A percentile compares a stretch with the other conserved stretches of the same genome.
Evolutionary conservation across 1,140 invertebrate genomes (phyloP).

Genomic region (Orussus abietinus): DNA sequence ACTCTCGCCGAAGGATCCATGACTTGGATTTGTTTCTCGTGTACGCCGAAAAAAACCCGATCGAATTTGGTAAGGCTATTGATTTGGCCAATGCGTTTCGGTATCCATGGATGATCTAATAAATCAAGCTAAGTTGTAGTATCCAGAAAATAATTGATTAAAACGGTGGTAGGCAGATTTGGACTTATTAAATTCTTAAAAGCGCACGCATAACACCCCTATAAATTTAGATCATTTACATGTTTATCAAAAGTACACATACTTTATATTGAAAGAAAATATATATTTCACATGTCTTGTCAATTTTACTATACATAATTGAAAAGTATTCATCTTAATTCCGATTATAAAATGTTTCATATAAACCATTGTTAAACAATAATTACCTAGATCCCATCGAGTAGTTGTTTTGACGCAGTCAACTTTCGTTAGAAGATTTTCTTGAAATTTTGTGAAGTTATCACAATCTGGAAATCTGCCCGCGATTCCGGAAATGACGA

Average conservation of each 20-base stretch:
- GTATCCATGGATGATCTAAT: slow-evolving; percentile 58
- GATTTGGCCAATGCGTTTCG: slow-evolving; percentile 69
- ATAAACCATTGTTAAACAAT: too few species aligned
- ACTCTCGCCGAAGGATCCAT: slow-evolving; percentile 82
- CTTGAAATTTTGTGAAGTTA: slow-evolving; percentile 58
- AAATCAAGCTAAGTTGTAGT: background rate
- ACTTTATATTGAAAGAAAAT: too few species aligned
- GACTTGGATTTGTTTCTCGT: slow-evolving; percentile 69
- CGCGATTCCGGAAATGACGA: slow-evolving; percentile 64
- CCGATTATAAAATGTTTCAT: too few species aligned
- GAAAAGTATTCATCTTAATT: too few species aligned
- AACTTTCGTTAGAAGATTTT: slow-evolving; percentile 56
- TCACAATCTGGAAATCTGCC: slow-evolving; percentile 61
- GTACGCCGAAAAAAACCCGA: slow-evolving; percentile 71
- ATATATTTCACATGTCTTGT: too few species aligned
- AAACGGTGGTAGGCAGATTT: too few species aligned
- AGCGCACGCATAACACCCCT: too few species aligned
- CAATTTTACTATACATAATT: too few species aligned
- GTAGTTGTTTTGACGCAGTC: slow-evolving; percentile 62
- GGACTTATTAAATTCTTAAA: too few species aligned
- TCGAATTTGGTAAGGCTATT: slow-evolving; percentile 75
- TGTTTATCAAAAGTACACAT: too few species aligned
- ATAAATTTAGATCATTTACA: too few species aligned
- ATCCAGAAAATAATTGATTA: too few species aligned
- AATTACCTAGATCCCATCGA: slow-evolving; percentile 54